A percentile compares a stretch with the other conserved stretches of the same genome.
These are phyloP conservation scores for Keiferia lycopersicella DNA, from an alignment of 2,888 invertebrate species.

Conservation along the genomic window DNA sequence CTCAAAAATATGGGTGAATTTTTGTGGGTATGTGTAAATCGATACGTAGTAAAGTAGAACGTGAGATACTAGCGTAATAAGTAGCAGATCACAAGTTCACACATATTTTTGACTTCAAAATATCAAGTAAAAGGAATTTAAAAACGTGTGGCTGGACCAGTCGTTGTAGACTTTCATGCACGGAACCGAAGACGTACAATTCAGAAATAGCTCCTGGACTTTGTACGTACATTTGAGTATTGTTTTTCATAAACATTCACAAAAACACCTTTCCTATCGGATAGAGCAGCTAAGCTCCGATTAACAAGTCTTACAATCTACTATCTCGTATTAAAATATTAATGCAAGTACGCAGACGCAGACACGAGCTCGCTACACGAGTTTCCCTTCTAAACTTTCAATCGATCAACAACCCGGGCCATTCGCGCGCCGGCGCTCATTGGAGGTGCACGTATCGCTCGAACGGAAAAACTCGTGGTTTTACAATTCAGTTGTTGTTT, in stretches of 20 bases:
- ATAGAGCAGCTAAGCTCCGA: not conserved
- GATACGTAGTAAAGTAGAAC: too few relatives aligned
- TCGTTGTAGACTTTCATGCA: too few relatives aligned
- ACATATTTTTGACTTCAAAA: too few relatives aligned
- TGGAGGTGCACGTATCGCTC: conserved; percentile 29
- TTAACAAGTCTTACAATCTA: not conserved
- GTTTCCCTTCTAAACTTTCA: conserved; percentile 26
- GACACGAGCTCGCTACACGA: not conserved
- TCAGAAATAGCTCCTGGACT: too few relatives aligned
- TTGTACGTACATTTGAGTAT: too few relatives aligned
- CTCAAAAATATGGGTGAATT: too few relatives aligned
- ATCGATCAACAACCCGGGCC: conserved; percentile 31
- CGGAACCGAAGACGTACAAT: too few relatives aligned
- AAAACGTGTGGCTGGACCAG: too few relatives aligned
- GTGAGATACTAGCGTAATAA: too few relatives aligned
- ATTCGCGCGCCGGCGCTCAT: conserved; percentile 42
- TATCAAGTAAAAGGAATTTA: too few relatives aligned
- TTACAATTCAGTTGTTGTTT: conserved; percentile 19
- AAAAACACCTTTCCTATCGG: not conserved
- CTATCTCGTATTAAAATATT: not conserved
- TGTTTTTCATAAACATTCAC: not conserved
- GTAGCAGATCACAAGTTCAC: too few relatives aligned
- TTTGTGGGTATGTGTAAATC: too few relatives aligned
- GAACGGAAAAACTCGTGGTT: conserved; percentile 6
- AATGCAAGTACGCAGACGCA: not conserved